These are phyloP conservation scores for Muscicapa striata DNA, from an alignment of 2,797 vertebrate species.

Conservation along the genomic window DNA sequence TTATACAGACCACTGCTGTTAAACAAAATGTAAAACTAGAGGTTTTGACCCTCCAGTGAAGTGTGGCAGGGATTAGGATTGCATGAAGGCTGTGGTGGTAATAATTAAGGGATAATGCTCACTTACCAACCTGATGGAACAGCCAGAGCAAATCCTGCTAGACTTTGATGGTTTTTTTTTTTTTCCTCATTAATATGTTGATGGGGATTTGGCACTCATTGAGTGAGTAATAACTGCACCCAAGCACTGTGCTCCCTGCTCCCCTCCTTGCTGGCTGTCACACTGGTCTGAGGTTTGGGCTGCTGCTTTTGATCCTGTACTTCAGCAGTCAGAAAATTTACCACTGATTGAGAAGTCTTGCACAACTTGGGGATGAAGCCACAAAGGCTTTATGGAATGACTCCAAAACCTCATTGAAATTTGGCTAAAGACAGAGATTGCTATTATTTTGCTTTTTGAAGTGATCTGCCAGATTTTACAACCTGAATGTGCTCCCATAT, in stretches of 20 bases:
- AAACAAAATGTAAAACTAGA: conserved; percentile 47
- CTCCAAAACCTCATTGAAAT: not conserved
- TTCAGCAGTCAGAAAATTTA: not conserved
- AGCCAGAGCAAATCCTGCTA: conserved; percentile 27
- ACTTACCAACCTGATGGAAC: conserved; percentile 45
- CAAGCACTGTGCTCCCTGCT: not conserved
- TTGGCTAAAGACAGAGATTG: not conserved
- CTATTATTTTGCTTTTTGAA: not conserved
- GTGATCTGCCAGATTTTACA: not conserved
- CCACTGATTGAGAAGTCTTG: not conserved
- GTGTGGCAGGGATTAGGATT: conserved; percentile 7
- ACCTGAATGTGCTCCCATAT: not conserved
- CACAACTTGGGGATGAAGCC: not conserved
- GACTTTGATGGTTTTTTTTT: not conserved
- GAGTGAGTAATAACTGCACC: not conserved
- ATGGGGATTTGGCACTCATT: not conserved
- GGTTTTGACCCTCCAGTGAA: conserved; percentile 36
- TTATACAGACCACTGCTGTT: conserved; percentile 52
- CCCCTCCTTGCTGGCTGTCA: not conserved
- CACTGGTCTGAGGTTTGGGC: not conserved
- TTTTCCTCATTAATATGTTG: not conserved
- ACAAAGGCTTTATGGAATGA: not conserved
- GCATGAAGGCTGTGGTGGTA: conserved; percentile 9
- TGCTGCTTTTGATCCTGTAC: not conserved
- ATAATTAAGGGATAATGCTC: conserved; percentile 38